These are phyloP conservation scores for Tragelaphus scriptus DNA, from an alignment of 2,113 vertebrate species.

Conservation along the genomic window DNA sequence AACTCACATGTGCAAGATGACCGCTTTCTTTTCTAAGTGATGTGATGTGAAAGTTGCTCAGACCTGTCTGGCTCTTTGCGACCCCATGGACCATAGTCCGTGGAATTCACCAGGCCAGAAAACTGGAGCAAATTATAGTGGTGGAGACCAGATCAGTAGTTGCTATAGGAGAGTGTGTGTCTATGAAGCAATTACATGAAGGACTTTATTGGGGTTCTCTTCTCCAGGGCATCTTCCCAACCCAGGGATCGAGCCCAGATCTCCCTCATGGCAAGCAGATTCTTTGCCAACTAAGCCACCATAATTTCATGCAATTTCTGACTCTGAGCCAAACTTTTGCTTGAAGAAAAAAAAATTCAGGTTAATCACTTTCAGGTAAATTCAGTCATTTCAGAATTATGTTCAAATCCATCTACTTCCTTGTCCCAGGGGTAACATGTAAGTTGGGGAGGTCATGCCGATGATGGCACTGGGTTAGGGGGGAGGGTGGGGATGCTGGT, in stretches of 20 bases:
- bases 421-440: neutral
- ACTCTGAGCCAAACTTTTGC: neutral
- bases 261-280: neutral
- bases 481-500: neutral
- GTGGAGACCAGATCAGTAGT: neutral
- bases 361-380: neutral
- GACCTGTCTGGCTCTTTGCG: neutral
- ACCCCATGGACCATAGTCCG: neutral
- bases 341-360: neutral
- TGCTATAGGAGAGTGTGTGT: neutral
- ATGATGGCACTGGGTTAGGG: rapidly evolving
- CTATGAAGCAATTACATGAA: neutral
- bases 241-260: neutral
- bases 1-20: neutral
- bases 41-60: neutral
- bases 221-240: neutral
- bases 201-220: neutral
- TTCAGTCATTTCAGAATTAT: neutral
- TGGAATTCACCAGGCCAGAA: neutral
- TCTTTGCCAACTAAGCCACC: neutral
- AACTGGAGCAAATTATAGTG: neutral
- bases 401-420: neutral
- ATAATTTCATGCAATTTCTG: neutral
- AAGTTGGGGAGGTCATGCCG: neutral
- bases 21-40: neutral